Conservation (phyloP, 1,140 invertebrate genomes). For the Chironomus tepperi region DNA sequence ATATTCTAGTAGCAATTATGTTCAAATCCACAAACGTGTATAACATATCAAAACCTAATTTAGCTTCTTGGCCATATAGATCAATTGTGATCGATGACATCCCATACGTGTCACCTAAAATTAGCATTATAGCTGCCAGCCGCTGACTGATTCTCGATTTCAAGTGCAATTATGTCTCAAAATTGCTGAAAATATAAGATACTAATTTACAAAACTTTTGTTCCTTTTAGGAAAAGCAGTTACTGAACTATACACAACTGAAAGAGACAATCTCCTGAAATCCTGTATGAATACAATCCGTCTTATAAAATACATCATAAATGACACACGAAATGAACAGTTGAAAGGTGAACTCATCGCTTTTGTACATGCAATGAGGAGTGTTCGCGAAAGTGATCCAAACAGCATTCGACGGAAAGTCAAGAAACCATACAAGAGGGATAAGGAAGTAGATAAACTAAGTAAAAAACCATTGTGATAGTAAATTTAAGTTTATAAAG, state of each 20-base stretch:
- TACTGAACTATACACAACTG: not conserved
- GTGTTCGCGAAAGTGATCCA: not conserved
- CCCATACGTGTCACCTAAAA: no score
- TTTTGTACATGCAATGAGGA: slow-evolving; percentile 4
- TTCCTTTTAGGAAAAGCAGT: not conserved
- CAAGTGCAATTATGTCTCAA: no score
- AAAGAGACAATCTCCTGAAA: not conserved
- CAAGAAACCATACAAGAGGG: not conserved
- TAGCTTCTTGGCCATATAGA: no score
- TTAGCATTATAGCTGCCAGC: no score
- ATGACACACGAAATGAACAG: not conserved
- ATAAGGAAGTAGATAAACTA: not conserved
- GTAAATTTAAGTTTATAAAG: not conserved
- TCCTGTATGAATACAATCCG: not conserved
- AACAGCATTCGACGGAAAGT: not conserved
- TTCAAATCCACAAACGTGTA: no score
- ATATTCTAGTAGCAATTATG: no score
- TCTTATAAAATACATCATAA: not conserved
- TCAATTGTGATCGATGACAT: no score
- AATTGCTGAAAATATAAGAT: no score
- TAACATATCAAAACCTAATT: no score
- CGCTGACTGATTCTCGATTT: no score
- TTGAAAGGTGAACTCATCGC: not conserved
- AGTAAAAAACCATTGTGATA: not conserved
- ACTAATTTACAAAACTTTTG: not conserved